Evolutionary conservation across 2,888 invertebrate species (phyloP), one percentile per base, ranked within the genome.

Genomic region (Coecobrya sp.): DNA sequence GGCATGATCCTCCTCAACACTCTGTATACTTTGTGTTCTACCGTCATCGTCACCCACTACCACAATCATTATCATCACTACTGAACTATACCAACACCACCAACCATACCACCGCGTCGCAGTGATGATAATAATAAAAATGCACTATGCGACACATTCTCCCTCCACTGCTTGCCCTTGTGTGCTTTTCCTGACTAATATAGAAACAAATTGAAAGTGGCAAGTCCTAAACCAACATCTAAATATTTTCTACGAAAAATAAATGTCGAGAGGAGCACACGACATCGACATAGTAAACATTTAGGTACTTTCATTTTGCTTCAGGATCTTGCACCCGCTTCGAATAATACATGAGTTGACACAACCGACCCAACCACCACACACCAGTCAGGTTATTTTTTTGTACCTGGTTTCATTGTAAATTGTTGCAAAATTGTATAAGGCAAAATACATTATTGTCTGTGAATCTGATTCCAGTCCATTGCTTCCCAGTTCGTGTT

Each of bases 211-310:
- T 79, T 79, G 52, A 49, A 79, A 79, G 52, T 79, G 25, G 79
- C 25, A 79, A 79, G 22, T 73, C n/a, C 42, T 22, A 73, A 45
- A 76, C 49, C 22, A 76, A 30, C 79, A 27, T 27, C 22, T 13
- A n/a, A 76, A 22, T n/a, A 76, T 8, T 79, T 79, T 79, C 52
- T 49, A 79, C 25, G 79, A 25, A 49, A 65, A 36, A 36, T n/a
- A 36, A 36, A 8, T 7, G 62, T 22, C 25, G 3, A 5, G 25
- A 65, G 62, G 11, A 19, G 36, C n/a, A 36, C 36, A 70, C 36
- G 42, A 70, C 25, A 70, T 19, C 36, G 42, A 70, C 25, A 70
- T 19, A 36, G 36, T 70, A 70, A 70, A 36, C 70, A 70, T 36
- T 70, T 70, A 42, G 70, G 70, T 42, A 30, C 27, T 16, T 68